A percentile compares a stretch with the other conserved stretches of the same genome.
phyloP scores from a whole-genome alignment of 1,140 invertebrate species.

The Tetramorium parvispinum region DNA sequence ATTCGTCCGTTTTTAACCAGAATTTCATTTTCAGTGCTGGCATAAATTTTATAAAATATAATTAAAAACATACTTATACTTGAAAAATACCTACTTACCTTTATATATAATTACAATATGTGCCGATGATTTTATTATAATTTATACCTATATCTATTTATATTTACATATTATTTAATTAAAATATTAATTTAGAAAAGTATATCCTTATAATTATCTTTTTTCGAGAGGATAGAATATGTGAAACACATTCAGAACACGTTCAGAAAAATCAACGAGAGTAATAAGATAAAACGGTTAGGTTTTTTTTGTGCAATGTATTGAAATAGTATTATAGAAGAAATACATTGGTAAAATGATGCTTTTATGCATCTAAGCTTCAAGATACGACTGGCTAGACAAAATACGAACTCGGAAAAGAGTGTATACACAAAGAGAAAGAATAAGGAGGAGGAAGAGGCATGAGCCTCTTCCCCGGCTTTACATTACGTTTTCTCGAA shows the following conservation, averaged over 20 bases:
- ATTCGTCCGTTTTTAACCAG: too few species aligned
- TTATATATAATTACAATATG: background rate
- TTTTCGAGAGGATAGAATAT: background rate
- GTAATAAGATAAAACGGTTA: background rate
- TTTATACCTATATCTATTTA: background rate
- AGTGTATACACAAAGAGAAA: constrained; percentile 24
- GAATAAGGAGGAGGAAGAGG: constrained; percentile 13
- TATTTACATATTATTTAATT: background rate
- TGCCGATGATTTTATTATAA: background rate
- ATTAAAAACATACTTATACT: background rate
- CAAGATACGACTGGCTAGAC: constrained; percentile 53
- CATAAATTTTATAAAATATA: background rate
- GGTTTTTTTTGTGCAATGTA: background rate
- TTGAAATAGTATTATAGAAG: constrained; percentile 31
- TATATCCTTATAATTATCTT: background rate
- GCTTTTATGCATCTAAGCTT: constrained; percentile 59
- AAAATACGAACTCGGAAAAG: constrained; percentile 42
- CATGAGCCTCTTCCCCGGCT: constrained; percentile 53
- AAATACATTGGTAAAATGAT: constrained; percentile 23
- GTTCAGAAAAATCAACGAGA: background rate
- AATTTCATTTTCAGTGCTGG: too few species aligned
- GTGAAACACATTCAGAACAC: background rate
- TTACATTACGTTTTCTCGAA: constrained; percentile 62
- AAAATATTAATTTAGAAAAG: background rate
- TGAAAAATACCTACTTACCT: background rate